Percentiles rank a stretch among this genome's conserved stretches.
Evolutionary conservation across 2,888 invertebrate species (phyloP).

Genomic region (Ischnus inquisitorius): DNA sequence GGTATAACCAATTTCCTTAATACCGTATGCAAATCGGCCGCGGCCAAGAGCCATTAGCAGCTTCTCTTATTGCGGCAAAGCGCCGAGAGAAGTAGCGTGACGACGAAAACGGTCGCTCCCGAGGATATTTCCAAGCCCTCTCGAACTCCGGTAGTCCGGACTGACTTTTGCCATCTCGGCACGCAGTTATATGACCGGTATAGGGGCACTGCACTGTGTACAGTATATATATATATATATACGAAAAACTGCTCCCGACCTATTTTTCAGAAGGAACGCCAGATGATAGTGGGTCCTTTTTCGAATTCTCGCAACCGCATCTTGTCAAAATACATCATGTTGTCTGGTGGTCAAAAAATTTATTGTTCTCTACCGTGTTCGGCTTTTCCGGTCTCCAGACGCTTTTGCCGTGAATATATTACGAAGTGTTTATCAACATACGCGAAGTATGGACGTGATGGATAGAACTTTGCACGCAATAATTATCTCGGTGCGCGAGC

Average conservation of each 20-base stretch:
- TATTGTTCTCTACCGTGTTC: not conserved
- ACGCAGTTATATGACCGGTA: constrained; percentile 39
- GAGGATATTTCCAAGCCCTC: constrained; percentile 35
- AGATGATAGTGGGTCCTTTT: not conserved
- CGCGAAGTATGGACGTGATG: constrained; percentile 37
- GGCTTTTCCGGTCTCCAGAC: not conserved
- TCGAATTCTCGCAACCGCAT: constrained; percentile 40
- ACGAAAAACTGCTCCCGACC: constrained; percentile 23
- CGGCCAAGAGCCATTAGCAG: constrained; percentile 73
- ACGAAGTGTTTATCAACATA: not conserved
- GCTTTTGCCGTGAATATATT: not conserved
- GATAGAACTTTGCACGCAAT: constrained; percentile 50
- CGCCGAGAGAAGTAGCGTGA: constrained; percentile 39
- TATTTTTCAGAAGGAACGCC: constrained; percentile 46
- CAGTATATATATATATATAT: too few species aligned
- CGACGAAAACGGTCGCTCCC: constrained; percentile 41
- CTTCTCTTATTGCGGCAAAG: constrained; percentile 77
- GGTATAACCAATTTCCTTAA: constrained; percentile 79
- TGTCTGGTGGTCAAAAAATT: constrained; percentile 11
- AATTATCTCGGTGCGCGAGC: constrained; percentile 46
- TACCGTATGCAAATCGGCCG: constrained; percentile 81
- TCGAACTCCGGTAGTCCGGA: constrained; percentile 46
- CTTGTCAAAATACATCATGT: constrained; percentile 30
- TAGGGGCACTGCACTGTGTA: not conserved
- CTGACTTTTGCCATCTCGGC: constrained; percentile 13